Percentiles rank a stretch among this genome's conserved stretches.
phyloP scores from a whole-genome alignment of 1,140 invertebrate genomes.

The Rhynchophorus ferrugineus region DNA sequence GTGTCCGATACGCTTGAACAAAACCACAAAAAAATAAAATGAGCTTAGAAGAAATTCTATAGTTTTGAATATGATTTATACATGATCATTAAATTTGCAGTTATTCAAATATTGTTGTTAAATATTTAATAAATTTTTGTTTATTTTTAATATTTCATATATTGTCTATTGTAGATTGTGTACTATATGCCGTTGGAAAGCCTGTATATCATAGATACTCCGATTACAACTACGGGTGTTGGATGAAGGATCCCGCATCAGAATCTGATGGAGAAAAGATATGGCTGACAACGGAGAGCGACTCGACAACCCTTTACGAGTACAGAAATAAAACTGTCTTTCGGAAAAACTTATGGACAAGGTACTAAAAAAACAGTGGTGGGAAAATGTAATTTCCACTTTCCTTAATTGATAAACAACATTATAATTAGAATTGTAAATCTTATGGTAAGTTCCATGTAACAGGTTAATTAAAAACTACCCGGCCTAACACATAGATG shows the following conservation, averaged over 20 bases:
- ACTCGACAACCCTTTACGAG: constrained; percentile 64
- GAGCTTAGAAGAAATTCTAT: too few species aligned
- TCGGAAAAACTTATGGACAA: constrained; percentile 45
- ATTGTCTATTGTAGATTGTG: constrained; percentile 57
- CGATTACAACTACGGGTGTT: constrained; percentile 68
- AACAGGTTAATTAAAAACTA: too few species aligned
- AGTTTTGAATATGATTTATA: too few species aligned
- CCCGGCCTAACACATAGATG: too few species aligned
- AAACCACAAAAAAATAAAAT: too few species aligned
- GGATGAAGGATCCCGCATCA: constrained; percentile 75
- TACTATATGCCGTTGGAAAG: constrained; percentile 83
- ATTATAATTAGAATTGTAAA: too few species aligned
- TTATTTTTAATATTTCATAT: background rate
- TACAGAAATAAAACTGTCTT: constrained; percentile 68
- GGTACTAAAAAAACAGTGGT: constrained; percentile 20
- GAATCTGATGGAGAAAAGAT: constrained; percentile 57
- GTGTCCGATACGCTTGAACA: too few species aligned
- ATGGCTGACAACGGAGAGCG: constrained; percentile 75
- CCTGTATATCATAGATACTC: constrained; percentile 79
- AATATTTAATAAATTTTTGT: background rate
- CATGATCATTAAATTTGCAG: too few species aligned
- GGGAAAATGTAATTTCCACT: background rate
- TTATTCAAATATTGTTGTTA: background rate
- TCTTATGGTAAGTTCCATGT: too few species aligned
- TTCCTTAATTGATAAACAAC: too few species aligned